Base-by-base conservation (phyloP, 2,888 invertebrate genomes). In the Xestobium rufovillosum region DNA sequence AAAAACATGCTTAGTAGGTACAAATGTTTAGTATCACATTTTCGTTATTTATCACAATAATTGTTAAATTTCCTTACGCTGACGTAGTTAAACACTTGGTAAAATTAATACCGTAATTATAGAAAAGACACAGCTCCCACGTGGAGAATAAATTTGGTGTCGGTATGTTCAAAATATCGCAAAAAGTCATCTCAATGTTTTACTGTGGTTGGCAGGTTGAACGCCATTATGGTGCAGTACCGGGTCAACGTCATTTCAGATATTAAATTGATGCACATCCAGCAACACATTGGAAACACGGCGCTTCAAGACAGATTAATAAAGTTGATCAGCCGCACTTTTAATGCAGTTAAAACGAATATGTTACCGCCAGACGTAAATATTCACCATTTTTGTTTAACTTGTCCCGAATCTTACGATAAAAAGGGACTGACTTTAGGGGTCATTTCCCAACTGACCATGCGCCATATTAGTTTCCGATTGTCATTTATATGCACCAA, bases 181-280 rank as follows among this genome's bases (percentile, higher is more conserved):
- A 19, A 19, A 19, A 19, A 8, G 23, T 19, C 23, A 19, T 19
- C n/a, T 19, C 23, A 19, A 19, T 19, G 6, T n/a, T 19, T 8
- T 19, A 19, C 23, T n/a, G 23, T 19, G 6, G 23, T 19, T 19
- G 23, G 23, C 23, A 19, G 23, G 23, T 19, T 19, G 23, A 19
- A 19, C 23, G 23, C 23, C 23, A 19, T 19, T 19, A 19, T 19
- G 23, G 23, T 19, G 23, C 23, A 19, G 23, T 19, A 19, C 23
- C 23, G 23, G 23, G 23, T 19, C 23, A 19, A 19, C 23, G 23
- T 19, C 23, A 19, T 19, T 19, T 19, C 23, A 19, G 23, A 6
- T 19, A 19, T 6, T 19, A 19, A 19, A 19, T 19, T 8, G n/a
- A 19, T n/a, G 6, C 23, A 19, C 23, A 19, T 19, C n/a, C n/a